Evolutionary conservation across 2,797 vertebrate genomes (phyloP), one percentile per base, ranked within the genome.

Genomic region (Discoglossus pictus): DNA sequence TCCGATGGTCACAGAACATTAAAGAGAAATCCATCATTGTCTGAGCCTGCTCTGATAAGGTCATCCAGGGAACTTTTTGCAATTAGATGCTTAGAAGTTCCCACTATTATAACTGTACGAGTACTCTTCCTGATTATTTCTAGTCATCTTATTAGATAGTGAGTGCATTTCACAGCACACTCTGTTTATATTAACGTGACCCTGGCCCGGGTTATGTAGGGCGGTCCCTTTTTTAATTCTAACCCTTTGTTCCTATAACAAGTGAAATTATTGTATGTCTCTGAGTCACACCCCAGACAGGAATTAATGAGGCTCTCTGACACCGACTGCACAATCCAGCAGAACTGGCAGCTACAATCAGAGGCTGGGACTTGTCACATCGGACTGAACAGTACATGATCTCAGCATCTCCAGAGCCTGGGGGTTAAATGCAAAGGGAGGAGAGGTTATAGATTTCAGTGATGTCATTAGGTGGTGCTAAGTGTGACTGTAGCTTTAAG

Each of bases 251-350:
- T 60, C 31, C 38, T 39, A 35, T 39, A 24, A 43, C 24, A 34
- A 13, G 20, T 35, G 10, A 43, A 20, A 48, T 43, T 61, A 18
- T 52, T 58, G 39, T 53, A 43, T 6, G 24, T 18, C 10, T 34
- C 1, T 44, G 39, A 25, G 54, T 48, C 64, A 59, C 64, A 51
- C 23, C 43, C 43, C 54, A 34, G 44, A 27, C 24, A 44, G 18
- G 9, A 36, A 38, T 18, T 68, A 68, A 68, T 61, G 23, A 68
- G 65, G 61, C 65, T 47, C 65, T 44, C 27, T n/a, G n/a, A n/a
- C n/a, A n/a, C n/a, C n/a, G n/a, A n/a, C n/a, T n/a, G n/a, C n/a
- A n/a, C n/a, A n/a, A n/a, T n/a, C n/a, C n/a, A 16, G 18, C 65
- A 42, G 46, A 7, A 21, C 21, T 53, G 31, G 39, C 47, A 61